Evolutionary conservation across 1,140 invertebrate species (phyloP).

Genomic region (Brachionus manjavacas): DNA sequence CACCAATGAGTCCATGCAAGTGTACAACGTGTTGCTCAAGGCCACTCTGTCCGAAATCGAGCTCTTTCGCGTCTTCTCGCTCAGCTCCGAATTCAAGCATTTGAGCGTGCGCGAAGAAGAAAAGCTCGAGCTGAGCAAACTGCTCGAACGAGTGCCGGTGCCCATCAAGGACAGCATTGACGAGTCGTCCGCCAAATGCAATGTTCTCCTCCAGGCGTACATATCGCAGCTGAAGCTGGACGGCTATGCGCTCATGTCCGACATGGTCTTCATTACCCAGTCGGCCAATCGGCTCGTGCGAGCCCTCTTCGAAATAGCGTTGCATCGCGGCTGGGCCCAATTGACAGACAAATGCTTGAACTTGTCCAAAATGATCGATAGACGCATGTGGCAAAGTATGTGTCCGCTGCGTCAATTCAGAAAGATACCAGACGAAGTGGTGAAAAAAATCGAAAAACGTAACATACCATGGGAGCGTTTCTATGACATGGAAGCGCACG

Average conservation of each 20-base stretch:
- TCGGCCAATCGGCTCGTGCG: constrained; percentile 88
- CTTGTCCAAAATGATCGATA: constrained; percentile 97
- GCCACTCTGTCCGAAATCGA: constrained; percentile 95
- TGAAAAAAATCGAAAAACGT: constrained; percentile 97
- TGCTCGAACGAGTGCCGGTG: constrained; percentile 95
- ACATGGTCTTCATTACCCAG: constrained; percentile 99
- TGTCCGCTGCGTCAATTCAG: constrained; percentile 93
- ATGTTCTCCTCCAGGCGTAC: constrained; percentile 90
- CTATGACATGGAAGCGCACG: constrained; percentile 91
- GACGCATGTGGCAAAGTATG: constrained; percentile 99
- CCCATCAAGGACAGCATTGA: constrained; percentile 99
- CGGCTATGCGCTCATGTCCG: constrained; percentile 94
- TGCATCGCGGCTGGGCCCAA: constrained; percentile 88
- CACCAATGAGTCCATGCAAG: constrained; percentile 89
- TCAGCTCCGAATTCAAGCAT: constrained; percentile 65
- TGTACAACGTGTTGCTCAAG: constrained; percentile 93
- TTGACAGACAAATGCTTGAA: constrained; percentile 89
- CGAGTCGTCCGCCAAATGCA: constrained; percentile 93
- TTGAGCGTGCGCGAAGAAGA: constrained; percentile 88
- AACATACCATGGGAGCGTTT: constrained; percentile 65
- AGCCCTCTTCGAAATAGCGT: constrained; percentile 91
- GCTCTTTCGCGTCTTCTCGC: constrained; percentile 93
- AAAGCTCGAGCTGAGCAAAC: constrained; percentile 89
- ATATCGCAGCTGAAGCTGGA: constrained; percentile 97
- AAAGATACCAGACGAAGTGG: constrained; percentile 94